Percentiles rank a stretch among this genome's conserved stretches.
phyloP scores from a whole-genome alignment of 1,140 invertebrate genomes.

The Euwallacea fornicatus region DNA sequence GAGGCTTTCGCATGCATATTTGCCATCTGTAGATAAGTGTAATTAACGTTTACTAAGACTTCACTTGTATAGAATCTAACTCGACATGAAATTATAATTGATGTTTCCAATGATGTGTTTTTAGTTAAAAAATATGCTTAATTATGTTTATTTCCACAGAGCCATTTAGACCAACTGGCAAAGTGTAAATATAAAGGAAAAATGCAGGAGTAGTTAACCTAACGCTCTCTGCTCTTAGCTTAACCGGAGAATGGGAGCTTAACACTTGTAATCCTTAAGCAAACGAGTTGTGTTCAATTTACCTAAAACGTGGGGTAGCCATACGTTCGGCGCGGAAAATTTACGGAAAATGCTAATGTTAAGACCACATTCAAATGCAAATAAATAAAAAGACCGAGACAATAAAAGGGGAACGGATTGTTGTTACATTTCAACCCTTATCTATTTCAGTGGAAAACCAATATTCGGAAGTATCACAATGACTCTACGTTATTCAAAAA shows the following conservation, averaged over 20 bases:
- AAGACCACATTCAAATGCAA: slow-evolving; percentile 29
- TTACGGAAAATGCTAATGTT: slow-evolving; percentile 27
- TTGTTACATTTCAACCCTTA: slow-evolving; percentile 35
- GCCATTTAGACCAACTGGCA: neutral
- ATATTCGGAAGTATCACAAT: slow-evolving; percentile 32
- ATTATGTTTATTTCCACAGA: neutral
- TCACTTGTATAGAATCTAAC: too few relatives aligned
- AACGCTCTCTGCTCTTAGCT: neutral
- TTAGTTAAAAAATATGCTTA: too few relatives aligned
- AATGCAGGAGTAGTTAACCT: neutral
- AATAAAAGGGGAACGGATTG: slow-evolving; percentile 32
- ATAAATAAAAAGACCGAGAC: slow-evolving; percentile 30
- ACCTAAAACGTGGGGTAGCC: slow-evolving; percentile 26
- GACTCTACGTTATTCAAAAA: slow-evolving; percentile 37
- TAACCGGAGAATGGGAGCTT: neutral
- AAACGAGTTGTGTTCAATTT: slow-evolving; percentile 30
- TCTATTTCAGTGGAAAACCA: slow-evolving; percentile 24
- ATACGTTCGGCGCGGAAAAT: slow-evolving; percentile 22
- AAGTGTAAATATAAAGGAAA: neutral
- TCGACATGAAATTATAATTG: too few relatives aligned
- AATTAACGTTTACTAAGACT: too few relatives aligned
- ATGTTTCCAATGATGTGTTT: too few relatives aligned
- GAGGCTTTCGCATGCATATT: too few relatives aligned
- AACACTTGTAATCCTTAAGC: slow-evolving; percentile 10
- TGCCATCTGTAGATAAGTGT: too few relatives aligned